Conservation (phyloP, 2,113 vertebrate species). For the Grus americana region DNA sequence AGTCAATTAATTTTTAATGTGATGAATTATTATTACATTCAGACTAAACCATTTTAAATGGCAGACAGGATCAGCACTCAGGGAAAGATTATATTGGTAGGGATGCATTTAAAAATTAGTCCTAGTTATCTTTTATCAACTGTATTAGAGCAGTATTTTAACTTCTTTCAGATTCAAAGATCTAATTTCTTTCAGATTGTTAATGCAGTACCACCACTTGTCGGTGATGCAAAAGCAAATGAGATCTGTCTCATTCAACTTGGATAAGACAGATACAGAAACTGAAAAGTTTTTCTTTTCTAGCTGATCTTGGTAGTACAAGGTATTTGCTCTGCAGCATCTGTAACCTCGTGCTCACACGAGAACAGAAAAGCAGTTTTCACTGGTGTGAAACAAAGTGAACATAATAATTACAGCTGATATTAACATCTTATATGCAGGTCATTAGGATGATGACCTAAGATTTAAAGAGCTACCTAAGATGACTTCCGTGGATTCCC, state of each 20-base stretch:
- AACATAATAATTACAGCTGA: neutral
- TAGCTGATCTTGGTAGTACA: neutral
- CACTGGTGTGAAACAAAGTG: neutral
- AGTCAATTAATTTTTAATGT: slow-evolving; percentile 48
- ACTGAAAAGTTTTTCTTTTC: neutral
- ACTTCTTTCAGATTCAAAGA: neutral
- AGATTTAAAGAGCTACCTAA: neutral
- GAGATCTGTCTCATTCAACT: neutral
- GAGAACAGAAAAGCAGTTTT: neutral
- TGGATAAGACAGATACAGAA: neutral
- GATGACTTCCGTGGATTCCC: neutral
- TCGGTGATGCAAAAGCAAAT: neutral
- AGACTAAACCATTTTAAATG: neutral
- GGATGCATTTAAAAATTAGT: neutral
- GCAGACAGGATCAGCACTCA: neutral
- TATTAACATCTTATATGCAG: neutral
- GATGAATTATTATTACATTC: slow-evolving; percentile 12
- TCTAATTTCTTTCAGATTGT: neutral
- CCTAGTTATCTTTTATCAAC: neutral
- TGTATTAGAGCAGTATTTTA: neutral
- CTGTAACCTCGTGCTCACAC: neutral
- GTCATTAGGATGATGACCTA: neutral
- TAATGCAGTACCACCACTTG: neutral
- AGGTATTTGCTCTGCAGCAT: neutral
- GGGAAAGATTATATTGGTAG: neutral